Evolutionary conservation across 2,797 vertebrate genomes (phyloP), one percentile per base, ranked within the genome.

Genomic region (Coilia nasus): DNA sequence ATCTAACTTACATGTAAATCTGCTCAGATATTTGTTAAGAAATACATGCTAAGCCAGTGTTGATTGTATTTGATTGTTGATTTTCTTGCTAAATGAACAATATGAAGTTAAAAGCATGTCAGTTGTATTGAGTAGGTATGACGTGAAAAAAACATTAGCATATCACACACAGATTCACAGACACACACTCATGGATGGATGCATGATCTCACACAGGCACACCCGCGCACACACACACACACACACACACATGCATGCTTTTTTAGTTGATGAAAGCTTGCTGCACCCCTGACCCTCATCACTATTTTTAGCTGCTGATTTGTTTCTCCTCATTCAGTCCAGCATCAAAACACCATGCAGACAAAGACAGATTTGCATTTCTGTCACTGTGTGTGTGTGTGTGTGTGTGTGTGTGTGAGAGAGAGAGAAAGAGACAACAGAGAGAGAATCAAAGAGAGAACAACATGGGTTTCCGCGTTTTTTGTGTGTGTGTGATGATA

Each of bases 211-310:
- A 64, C 7, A 64, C 6, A n/a, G 6, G 23, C 4, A 59, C 59
- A 62, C 19, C 21, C 9, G 5, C 57, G 1, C 62, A 25, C 62
- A 57, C 41, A 64, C 54, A 82, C 21, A 67, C 86, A 83, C 81
- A 59, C 3, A 28, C 25, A 83, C 64, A 71, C 28, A 35, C 25
- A 71, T 11, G 28, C 64, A 64, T 14, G 2, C n/a, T 64, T 64
- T 86, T 89, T 91, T 92, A 93, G 92, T 90, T 93, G 93, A 96
- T 95, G 92, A 95, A 95, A 93, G 94, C 91, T 92, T 94, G 92
- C 94, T 95, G 93, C 92, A 89, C 91, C 90, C 91, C 92, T 87
- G 28, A 25, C 28, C 23, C 84, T 87, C 87, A 84, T 21, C 7
- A 84, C 88, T 96, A 95, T 95, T 94, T 95, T 94, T 95, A 95